Base-by-base conservation (phyloP, 2,888 invertebrate species). In the Platerodrilus igneus region DNA sequence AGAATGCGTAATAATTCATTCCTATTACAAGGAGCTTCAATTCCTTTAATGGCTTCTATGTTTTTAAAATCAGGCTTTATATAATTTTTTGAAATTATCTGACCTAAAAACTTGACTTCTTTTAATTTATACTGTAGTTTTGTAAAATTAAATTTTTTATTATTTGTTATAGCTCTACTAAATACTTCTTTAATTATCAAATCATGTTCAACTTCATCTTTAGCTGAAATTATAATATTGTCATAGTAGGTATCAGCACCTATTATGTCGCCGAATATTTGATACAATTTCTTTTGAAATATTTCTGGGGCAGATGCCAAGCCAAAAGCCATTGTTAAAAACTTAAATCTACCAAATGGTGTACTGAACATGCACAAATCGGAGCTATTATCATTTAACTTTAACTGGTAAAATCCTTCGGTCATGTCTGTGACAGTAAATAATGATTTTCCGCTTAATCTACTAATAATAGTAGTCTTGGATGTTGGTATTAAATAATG, bases 301-400 rank as follows among this genome's bases (percentile, higher is more conserved):
- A 52, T 32, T 48, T 57, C 56, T 18, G 55, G 45, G 2, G 55
- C 53, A 19, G 44, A 42, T 5, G 33, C 40, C 11, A 55, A 35
- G 9, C 58, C 56, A 41, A 47, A 57, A 1, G 56, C 52, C 46
- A n/a, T n/a, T n/a, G n/a, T n/a, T n/a, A n/a, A n/a, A n/a, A n/a
- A n/a, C n/a, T n/a, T n/a, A n/a, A n/a, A n/a, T n/a, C n/a, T n/a
- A n/a, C 57, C 41, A 18, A 47, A 18, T 14, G 44, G 13, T 34
- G 50, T 56, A 27, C 36, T 50, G 28, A 51, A 59, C 15, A 54
- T 31, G 4, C 55, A 57, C 28, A 57, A 55, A 1, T 53, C 54
- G 1, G 56, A 57, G 23, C 54, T 55, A 25, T 47, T 29, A 7
- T 53, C 50, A 7, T 37, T 37, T 1, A 60, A 32, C 41, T 42